Conservation (phyloP, 1,140 invertebrate species). For the Carcinoscorpius rotundicauda region DNA sequence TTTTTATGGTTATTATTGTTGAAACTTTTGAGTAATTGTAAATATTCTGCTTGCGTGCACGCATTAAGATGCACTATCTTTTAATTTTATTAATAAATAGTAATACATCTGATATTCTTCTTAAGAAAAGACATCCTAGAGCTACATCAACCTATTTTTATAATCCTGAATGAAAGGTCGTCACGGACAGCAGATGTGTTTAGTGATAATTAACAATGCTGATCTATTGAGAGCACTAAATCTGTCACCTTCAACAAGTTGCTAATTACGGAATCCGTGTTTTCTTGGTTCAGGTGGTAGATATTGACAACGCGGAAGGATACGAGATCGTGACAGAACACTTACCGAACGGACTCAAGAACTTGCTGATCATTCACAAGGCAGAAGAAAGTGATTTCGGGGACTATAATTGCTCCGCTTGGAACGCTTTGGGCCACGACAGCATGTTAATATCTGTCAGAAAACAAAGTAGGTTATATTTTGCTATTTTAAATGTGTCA, state of each 20-base stretch:
- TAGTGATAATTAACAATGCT: too few relatives aligned
- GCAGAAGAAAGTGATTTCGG: constrained; percentile 75
- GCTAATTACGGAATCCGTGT: not conserved
- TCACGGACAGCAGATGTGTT: too few relatives aligned
- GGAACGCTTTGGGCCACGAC: constrained; percentile 77
- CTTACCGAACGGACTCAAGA: constrained; percentile 47
- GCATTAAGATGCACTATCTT: too few relatives aligned
- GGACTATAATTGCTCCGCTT: constrained; percentile 84
- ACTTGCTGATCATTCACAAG: constrained; percentile 67
- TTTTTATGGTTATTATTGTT: too few relatives aligned
- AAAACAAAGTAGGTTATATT: constrained; percentile 66
- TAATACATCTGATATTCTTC: too few relatives aligned
- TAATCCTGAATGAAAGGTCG: too few relatives aligned
- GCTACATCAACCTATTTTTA: too few relatives aligned
- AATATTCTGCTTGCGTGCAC: too few relatives aligned
- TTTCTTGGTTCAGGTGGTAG: constrained; percentile 13
- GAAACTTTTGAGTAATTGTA: too few relatives aligned
- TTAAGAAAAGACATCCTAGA: too few relatives aligned
- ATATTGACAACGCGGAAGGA: constrained; percentile 26
- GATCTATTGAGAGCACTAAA: too few relatives aligned
- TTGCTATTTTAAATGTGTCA: not conserved
- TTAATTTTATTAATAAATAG: too few relatives aligned
- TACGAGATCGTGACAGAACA: constrained; percentile 41
- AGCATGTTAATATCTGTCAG: constrained; percentile 66
- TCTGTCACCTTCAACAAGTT: not conserved